Percentiles rank a stretch among this genome's conserved stretches.
phyloP scores from a whole-genome alignment of 2,888 invertebrate species.

The Xanthorhoe designata region DNA sequence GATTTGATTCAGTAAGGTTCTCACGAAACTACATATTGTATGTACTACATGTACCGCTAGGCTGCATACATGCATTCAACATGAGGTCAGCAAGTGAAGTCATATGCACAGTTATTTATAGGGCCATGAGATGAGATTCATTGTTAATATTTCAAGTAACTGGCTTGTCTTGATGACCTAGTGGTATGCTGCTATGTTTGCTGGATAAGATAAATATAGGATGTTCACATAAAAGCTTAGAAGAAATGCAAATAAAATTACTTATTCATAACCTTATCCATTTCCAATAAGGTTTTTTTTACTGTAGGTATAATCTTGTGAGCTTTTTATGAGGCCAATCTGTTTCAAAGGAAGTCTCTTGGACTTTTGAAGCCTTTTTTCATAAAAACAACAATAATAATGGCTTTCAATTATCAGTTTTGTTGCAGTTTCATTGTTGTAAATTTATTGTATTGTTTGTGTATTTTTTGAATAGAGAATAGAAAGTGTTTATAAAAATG shows the following conservation, averaged over 20 bases:
- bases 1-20: slow-evolving; percentile 63
- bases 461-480: no score
- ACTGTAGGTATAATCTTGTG: slow-evolving; percentile 23
- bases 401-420: slow-evolving; percentile 49
- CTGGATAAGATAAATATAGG: background rate
- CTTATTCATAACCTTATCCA: background rate
- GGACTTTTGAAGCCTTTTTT: slow-evolving; percentile 29
- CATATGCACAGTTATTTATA: background rate
- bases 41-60: background rate
- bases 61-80: slow-evolving; percentile 10
- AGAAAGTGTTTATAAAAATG: slow-evolving; percentile 4
- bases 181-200: slow-evolving; percentile 6
- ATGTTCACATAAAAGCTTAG: slow-evolving; percentile 22
- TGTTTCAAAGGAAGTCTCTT: slow-evolving; percentile 60
- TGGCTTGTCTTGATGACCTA: slow-evolving; percentile 6
- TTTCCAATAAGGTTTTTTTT: background rate
- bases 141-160: background rate
- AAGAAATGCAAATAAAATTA: background rate
- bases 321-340: slow-evolving; percentile 21
- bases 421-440: slow-evolving; percentile 72
- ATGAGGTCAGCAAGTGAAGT: slow-evolving; percentile 7
- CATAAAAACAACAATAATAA: background rate
- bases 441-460: slow-evolving; percentile 5
- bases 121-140: background rate
- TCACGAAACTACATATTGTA: slow-evolving; percentile 17